Base-by-base conservation (phyloP, 2,797 vertebrate genomes). In the Pteronotus mesoamericanus region DNA sequence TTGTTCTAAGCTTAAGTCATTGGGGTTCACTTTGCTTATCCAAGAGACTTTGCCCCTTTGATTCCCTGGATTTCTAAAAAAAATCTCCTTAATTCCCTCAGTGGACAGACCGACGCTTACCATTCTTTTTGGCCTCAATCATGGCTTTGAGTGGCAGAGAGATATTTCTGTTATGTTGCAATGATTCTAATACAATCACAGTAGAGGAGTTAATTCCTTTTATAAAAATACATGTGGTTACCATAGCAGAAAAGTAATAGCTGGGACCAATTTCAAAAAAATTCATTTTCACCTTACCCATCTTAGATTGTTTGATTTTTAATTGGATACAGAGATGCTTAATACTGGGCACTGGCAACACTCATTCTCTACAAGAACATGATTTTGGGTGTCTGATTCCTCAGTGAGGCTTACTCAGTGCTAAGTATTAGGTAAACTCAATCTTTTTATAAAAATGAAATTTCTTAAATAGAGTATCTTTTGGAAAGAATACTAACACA, bases 121-220 rank as follows among this genome's bases (percentile, higher is more conserved):
- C 9, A 42, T 64, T 69, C 46, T 86, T 22, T 66, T 92, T 95
- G 37, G 9, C 19, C 37, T 79, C 26, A 37, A 34, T 83, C 39
- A 89, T 59, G 16, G 6, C 29, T 75, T 61, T 93, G 34, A 84
- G 34, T 44, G 61, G 34, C 93, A 34, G 14, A 68, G 19, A 94
- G 5, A 37, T 68, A 72, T 80, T 57, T 94, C 86, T 85, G 6
- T 44, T 44, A 55, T 89, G 34, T 84, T 86, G 8, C 1, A 88
- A 26, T 82, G 22, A 94, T 64, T 84, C 71, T 90, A 94, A 66
- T 66, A 44, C 10, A 88, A 44, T 91, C 92, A 78, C 29, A 87
- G 89, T 75, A 74, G 32, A 29, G 51, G 21, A 22, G 6, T 10
- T 51, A 44, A 72, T 72, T 94, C 9, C 71, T 84, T 78, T 91